Conservation (phyloP, 2,113 vertebrate genomes). For the Prolemur simus region DNA sequence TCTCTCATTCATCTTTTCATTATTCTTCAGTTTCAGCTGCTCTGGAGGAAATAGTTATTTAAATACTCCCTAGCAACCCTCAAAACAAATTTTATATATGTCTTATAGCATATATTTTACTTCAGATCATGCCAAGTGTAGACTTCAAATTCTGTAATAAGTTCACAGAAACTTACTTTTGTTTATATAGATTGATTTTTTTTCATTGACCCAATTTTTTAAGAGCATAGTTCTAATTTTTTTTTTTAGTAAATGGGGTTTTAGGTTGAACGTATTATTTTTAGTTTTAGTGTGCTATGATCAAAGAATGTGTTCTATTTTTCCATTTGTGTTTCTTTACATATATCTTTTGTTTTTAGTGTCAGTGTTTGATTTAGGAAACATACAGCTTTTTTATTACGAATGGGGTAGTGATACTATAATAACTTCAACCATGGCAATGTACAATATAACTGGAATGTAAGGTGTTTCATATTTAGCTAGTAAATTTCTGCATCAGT, state of each 20-base stretch:
- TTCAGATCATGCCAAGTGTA: neutral
- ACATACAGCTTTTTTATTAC: neutral
- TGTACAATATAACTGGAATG: neutral
- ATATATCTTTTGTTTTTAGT: neutral
- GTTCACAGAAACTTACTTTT: conserved; percentile 1
- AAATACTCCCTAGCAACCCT: neutral
- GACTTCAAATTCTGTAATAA: conserved; percentile 24
- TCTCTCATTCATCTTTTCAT: neutral
- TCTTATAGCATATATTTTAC: neutral
- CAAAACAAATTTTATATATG: neutral
- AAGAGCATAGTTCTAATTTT: neutral
- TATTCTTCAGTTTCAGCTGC: neutral
- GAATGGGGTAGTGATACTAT: neutral
- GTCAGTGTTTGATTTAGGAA: conserved; percentile 47
- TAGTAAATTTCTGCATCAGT: neutral
- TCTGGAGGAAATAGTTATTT: neutral
- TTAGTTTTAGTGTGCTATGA: neutral
- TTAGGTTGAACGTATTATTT: conserved; percentile 12
- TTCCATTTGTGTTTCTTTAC: neutral
- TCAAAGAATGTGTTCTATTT: neutral
- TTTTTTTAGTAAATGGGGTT: neutral
- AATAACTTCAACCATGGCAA: neutral
- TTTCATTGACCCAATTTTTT: neutral
- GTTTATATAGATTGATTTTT: conserved; percentile 2
- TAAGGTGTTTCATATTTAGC: neutral